Evolutionary conservation across 2,888 invertebrate species (phyloP), one percentile per base, ranked within the genome.

Genomic region (Serrognathus titanus): DNA sequence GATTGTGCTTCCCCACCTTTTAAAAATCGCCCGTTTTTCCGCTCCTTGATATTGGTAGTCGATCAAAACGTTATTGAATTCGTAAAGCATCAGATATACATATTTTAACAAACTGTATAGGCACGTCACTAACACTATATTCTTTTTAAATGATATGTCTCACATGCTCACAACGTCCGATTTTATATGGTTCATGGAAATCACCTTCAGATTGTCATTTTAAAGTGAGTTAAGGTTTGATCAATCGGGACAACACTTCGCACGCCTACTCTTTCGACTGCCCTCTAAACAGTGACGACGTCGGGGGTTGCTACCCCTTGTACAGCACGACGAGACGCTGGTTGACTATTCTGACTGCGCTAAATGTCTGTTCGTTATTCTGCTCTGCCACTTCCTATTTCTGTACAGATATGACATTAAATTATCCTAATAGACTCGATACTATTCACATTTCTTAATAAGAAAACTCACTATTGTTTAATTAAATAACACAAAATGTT

Each of bases 331-430:
- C 56, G 58, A 58, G 62, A 51, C 53, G 58, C 51, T 56, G 55
- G 48, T 48, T 51, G 57, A 40, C 48, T 54, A 39, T 53, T 48
- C 55, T 53, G 56, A 56, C 61, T 61, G 61, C 61, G 58, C 56
- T 57, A 59, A 61, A 59, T 61, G 51, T 58, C 58, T 59, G 56
- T 59, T 54, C 58, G 58, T 61, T 61, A 61, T 61, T 59, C 61
- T 55, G 58, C 58, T 51, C 61, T 31, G 24, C 24, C 24, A 31
- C 24, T 31, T 31, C 24, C 53, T 12, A 39, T 37, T 40, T 47
- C 53, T 53, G 47, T 48, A 36, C 53, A 53, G 47, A 38, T 53
- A 48, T 35, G 20, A 40, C 47, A 35, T 47, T 47, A 16, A 53
- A 53, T 47, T 47, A 53, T 37, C 46, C 46, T 39, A 53, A 45